Evolutionary conservation across 1,140 invertebrate species (phyloP), one percentile per base, ranked within the genome.

Genomic region (Cydia splendana): DNA sequence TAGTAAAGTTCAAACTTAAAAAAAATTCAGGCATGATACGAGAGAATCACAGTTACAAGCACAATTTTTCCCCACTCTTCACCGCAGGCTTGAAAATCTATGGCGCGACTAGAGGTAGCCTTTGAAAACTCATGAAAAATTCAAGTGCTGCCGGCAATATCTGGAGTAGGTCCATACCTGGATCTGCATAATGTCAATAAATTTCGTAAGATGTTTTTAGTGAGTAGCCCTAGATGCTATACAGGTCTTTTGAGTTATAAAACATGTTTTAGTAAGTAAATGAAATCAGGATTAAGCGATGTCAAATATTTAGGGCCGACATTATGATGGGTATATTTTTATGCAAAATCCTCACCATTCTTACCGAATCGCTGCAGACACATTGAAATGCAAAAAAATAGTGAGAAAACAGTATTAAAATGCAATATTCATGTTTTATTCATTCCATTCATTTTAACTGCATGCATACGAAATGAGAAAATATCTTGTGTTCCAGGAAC

Each of bases 71-170:
- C 9, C 45, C 76, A 24, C 77, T 65, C 65, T 48, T 81, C 77
- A 75, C 9, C 57, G 71, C 75, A 51, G 51, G 28, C 77, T 81
- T 74, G 53, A 69, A 76, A 77, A 74, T 48, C 71, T 74, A 74
- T 24, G 75, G 12, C 45, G 53, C 77, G 79, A 84, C 78, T 77
- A 81, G 76, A 77, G 74, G 71, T 81, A 81, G 80, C 83, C 84
- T 88, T 86, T 88, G 84, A 87, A 80, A 84, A 80, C 84, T 86
- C 83, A 88, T 89, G 88, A 90, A 90, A 90, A 85, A 89, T 87
- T 88, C 87, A 90, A 85, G 80, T 85, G 77, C 77, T 80, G 75
- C 76, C 79, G 79, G 82, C 81, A 80, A 83, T 85, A 82, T 82
- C 81, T 82, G 69, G 24, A 45, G 48, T 18, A 30, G 6, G 30